phyloP scores from a whole-genome alignment of 2,797 vertebrate genomes.

The Ceyx erithaca region DNA sequence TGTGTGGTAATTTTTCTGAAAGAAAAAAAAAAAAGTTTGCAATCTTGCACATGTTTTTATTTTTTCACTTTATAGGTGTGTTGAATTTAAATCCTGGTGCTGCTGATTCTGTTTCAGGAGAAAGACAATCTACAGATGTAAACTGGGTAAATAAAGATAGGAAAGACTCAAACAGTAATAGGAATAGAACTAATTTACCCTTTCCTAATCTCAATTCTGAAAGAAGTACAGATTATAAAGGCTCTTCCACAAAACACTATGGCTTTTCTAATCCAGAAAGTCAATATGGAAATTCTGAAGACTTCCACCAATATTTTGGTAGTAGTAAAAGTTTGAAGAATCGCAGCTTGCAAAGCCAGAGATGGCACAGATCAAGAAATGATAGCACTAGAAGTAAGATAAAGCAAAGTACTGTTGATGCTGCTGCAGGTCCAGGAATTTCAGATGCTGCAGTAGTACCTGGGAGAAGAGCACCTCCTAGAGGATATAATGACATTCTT shows the following conservation, averaged over 20 bases:
- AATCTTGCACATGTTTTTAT: background rate
- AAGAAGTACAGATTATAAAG: slow-evolving; percentile 68
- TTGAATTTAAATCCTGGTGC: slow-evolving; percentile 77
- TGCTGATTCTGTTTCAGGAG: slow-evolving; percentile 78
- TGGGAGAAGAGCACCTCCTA: slow-evolving; percentile 79
- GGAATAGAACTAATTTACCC: slow-evolving; percentile 72
- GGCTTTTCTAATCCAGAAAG: slow-evolving; percentile 64
- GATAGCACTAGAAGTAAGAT: slow-evolving; percentile 75
- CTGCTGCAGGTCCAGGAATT: slow-evolving; percentile 30
- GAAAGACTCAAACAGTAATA: slow-evolving; percentile 79
- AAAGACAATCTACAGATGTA: slow-evolving; percentile 75
- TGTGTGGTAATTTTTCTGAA: background rate
- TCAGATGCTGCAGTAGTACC: slow-evolving; percentile 45
- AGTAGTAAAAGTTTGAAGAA: slow-evolving; percentile 69
- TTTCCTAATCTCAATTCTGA: slow-evolving; percentile 76
- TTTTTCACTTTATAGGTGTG: slow-evolving; percentile 32
- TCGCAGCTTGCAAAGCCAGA: slow-evolving; percentile 77
- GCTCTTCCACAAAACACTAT: slow-evolving; percentile 69
- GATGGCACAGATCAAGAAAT: slow-evolving; percentile 81
- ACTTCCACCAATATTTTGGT: slow-evolving; percentile 70
- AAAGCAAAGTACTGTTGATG: slow-evolving; percentile 64
- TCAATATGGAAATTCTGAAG: slow-evolving; percentile 74
- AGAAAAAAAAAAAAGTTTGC: background rate
- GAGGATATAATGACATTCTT: slow-evolving; percentile 67
- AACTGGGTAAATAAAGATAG: slow-evolving; percentile 81